These are phyloP conservation scores for Cygnus buccinator DNA, from an alignment of 2,113 vertebrate genomes.

Conservation along the genomic window DNA sequence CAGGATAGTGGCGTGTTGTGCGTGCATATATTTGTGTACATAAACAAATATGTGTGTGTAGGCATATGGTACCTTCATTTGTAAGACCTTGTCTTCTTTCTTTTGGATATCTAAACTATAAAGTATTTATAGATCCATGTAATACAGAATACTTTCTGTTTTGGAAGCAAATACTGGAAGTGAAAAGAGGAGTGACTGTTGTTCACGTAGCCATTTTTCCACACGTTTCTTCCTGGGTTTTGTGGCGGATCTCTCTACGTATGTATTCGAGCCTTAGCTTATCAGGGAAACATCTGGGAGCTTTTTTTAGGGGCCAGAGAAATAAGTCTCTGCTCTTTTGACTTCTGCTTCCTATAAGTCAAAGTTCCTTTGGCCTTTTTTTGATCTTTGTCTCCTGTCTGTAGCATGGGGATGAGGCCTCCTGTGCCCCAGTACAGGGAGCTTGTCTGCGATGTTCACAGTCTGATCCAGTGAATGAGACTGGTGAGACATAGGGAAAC, in stretches of 20 bases:
- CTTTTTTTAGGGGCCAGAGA: background rate
- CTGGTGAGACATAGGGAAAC: background rate
- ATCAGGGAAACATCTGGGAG: background rate
- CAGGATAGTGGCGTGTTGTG: background rate
- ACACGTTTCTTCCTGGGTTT: background rate
- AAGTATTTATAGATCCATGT: conserved; percentile 36
- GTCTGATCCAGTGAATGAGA: background rate
- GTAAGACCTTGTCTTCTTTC: conserved; percentile 10
- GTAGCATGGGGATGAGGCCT: background rate
- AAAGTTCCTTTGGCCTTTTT: background rate
- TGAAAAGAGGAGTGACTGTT: background rate
- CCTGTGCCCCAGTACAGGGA: background rate
- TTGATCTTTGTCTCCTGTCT: background rate
- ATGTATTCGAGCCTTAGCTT: background rate
- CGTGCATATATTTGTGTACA: background rate
- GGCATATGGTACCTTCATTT: conserved; percentile 23
- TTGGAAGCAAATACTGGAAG: background rate
- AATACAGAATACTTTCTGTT: background rate
- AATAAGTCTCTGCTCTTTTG: background rate
- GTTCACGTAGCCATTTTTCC: background rate
- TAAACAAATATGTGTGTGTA: conserved; percentile 3
- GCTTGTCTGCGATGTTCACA: background rate
- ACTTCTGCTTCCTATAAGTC: background rate
- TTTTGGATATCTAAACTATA: conserved; percentile 13
- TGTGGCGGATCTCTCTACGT: background rate